Conservation (phyloP, 2,888 invertebrate genomes). For the Philhelius pedissequus region DNA sequence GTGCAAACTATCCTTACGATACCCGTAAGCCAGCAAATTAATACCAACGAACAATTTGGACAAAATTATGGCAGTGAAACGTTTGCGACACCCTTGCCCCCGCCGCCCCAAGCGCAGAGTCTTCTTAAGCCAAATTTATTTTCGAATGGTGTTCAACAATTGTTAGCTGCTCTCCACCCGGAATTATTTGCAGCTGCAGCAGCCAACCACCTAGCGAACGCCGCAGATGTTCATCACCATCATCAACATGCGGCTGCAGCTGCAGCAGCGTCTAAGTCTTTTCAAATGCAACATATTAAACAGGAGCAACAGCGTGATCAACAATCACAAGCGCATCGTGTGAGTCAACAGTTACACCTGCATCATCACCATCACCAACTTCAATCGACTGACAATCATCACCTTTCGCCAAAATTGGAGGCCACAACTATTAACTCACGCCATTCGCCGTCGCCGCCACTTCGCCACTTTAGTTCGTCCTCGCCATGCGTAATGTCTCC, state of each 20-base stretch:
- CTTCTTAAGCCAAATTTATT: conserved; percentile 88
- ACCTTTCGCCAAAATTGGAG: conserved; percentile 68
- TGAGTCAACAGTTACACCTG: conserved; percentile 68
- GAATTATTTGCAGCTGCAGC: conserved; percentile 81
- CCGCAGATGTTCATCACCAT: conserved; percentile 69
- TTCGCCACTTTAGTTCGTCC: conserved; percentile 55
- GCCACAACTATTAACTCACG: conserved; percentile 43
- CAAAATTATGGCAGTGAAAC: conserved; percentile 74
- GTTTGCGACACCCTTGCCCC: conserved; percentile 61
- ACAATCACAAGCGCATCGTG: conserved; percentile 69
- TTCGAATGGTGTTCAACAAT: conserved; percentile 86
- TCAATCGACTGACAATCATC: conserved; percentile 75
- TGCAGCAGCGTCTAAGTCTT: conserved; percentile 74
- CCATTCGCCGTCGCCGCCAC: conserved; percentile 58
- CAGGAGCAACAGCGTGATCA: conserved; percentile 75
- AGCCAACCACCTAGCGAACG: conserved; percentile 75
- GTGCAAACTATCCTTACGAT: conserved; percentile 97
- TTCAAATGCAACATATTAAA: conserved; percentile 76
- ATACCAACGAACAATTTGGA: conserved; percentile 83
- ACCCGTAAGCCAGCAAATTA: conserved; percentile 92
- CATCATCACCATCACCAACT: conserved; percentile 70
- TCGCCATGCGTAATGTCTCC: conserved; percentile 61
- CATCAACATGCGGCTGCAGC: conserved; percentile 71
- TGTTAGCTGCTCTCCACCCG: conserved; percentile 87
- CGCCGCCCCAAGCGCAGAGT: conserved; percentile 79